phyloP scores from a whole-genome alignment of 2,888 invertebrate genomes.

The Tetrapedia diversipes region DNA sequence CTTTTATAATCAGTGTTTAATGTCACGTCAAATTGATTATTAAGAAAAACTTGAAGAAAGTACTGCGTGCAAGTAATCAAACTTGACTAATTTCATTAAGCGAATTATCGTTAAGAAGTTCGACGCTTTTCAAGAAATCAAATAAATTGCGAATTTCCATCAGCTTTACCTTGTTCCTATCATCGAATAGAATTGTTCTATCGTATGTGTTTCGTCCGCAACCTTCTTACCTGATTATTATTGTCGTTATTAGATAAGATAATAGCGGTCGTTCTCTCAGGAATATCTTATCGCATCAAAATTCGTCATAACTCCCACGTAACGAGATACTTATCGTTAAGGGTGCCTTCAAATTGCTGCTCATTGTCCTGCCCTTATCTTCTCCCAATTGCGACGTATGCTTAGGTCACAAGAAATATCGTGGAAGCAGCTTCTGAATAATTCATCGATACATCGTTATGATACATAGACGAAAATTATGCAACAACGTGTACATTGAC shows the following conservation, averaged over 20 bases:
- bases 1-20: too few relatives aligned
- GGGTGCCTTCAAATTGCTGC: slow-evolving; percentile 73
- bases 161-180: not conserved
- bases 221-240: slow-evolving; percentile 56
- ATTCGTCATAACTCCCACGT: slow-evolving; percentile 74
- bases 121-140: too few relatives aligned
- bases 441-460: slow-evolving; percentile 70
- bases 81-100: too few relatives aligned
- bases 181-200: not conserved
- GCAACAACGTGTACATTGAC: not conserved
- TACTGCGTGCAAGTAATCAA: too few relatives aligned
- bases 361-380: slow-evolving; percentile 73
- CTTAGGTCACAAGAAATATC: slow-evolving; percentile 40
- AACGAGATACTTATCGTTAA: slow-evolving; percentile 80
- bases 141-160: too few relatives aligned
- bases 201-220: not conserved
- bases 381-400: slow-evolving; percentile 48
- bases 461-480: not conserved
- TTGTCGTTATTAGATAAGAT: slow-evolving; percentile 57
- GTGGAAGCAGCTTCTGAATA: slow-evolving; percentile 73
- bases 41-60: too few relatives aligned
- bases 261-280: slow-evolving; percentile 42
- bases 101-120: too few relatives aligned
- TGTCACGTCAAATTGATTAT: too few relatives aligned
- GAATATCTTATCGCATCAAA: slow-evolving; percentile 66